These are phyloP conservation scores for Neostethus bicornis DNA, from an alignment of 2,797 vertebrate species.

Conservation along the genomic window DNA sequence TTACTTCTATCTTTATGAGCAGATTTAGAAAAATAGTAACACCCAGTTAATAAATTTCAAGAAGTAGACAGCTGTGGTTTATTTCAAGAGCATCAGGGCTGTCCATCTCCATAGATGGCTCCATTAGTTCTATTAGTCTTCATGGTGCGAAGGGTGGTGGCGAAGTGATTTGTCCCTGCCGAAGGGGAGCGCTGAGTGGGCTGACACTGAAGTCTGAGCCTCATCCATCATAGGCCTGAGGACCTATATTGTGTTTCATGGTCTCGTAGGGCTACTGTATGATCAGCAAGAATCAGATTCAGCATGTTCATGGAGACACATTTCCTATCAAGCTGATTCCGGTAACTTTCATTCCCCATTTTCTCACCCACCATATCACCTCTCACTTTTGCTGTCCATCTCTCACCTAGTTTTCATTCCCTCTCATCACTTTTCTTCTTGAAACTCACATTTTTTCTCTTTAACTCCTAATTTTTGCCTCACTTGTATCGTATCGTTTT, in stretches of 20 bases:
- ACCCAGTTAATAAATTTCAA: constrained; percentile 34
- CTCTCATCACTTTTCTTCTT: constrained; percentile 43
- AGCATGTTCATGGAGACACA: constrained; percentile 65
- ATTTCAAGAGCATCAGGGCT: constrained; percentile 38
- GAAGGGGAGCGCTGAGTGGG: constrained; percentile 60
- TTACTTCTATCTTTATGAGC: constrained; percentile 9
- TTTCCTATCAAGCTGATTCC: constrained; percentile 40
- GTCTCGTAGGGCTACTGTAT: constrained; percentile 58
- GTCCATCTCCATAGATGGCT: constrained; percentile 54
- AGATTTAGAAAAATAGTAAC: constrained; percentile 32
- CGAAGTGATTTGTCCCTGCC: constrained; percentile 70
- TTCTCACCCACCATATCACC: constrained; percentile 31
- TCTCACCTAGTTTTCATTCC: constrained; percentile 29
- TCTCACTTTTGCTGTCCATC: constrained; percentile 5
- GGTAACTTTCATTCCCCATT: constrained; percentile 56
- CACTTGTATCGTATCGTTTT: constrained; percentile 1
- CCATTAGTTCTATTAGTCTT: constrained; percentile 68
- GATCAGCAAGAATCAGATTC: constrained; percentile 64
- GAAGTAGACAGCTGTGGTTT: constrained; percentile 25
- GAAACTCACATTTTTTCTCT: constrained; percentile 30
- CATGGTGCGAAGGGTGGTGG: constrained; percentile 48
- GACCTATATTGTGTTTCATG: constrained; percentile 62
- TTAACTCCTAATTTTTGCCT: constrained; percentile 28
- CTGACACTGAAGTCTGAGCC: constrained; percentile 50
- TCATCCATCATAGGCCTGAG: constrained; percentile 72